phyloP scores from a whole-genome alignment of 1,140 invertebrate species.

The Thereuonema tuberculata region DNA sequence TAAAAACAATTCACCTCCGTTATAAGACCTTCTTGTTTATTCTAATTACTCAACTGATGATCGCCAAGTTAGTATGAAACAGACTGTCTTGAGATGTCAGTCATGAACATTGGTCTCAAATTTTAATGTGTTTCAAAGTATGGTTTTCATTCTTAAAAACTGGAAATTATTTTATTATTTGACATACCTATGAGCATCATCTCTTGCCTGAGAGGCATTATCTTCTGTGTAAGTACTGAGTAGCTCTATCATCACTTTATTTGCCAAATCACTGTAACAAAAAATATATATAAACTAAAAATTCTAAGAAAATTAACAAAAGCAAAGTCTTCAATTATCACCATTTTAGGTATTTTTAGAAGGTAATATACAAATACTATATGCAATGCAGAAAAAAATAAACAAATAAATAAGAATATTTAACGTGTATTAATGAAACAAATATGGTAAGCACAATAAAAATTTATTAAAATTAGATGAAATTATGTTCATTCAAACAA shows the following conservation, averaged over 20 bases:
- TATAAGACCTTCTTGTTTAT: too few relatives aligned
- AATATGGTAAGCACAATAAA: not conserved
- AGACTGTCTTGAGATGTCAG: too few relatives aligned
- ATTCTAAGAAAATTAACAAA: not conserved
- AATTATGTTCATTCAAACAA: too few relatives aligned
- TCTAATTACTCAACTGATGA: too few relatives aligned
- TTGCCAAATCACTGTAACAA: slow-evolving; percentile 61
- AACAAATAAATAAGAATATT: not conserved
- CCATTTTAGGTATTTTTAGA: not conserved
- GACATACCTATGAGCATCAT: slow-evolving; percentile 71
- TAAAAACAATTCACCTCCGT: too few relatives aligned
- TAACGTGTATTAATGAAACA: not conserved
- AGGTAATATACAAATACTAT: not conserved
- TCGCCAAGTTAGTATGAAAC: too few relatives aligned
- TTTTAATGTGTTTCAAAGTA: too few relatives aligned
- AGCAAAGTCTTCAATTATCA: not conserved
- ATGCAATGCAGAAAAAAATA: not conserved
- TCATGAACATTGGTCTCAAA: too few relatives aligned
- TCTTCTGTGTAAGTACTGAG: slow-evolving; percentile 90
- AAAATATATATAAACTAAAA: slow-evolving; percentile 2
- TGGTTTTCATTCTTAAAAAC: too few relatives aligned
- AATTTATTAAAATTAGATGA: too few relatives aligned
- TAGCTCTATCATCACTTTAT: slow-evolving; percentile 92
- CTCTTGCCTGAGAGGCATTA: slow-evolving; percentile 87
- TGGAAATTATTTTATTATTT: not conserved